These are phyloP conservation scores for Poecilia latipinna DNA, from an alignment of 2,113 vertebrate genomes.

Conservation along the genomic window DNA sequence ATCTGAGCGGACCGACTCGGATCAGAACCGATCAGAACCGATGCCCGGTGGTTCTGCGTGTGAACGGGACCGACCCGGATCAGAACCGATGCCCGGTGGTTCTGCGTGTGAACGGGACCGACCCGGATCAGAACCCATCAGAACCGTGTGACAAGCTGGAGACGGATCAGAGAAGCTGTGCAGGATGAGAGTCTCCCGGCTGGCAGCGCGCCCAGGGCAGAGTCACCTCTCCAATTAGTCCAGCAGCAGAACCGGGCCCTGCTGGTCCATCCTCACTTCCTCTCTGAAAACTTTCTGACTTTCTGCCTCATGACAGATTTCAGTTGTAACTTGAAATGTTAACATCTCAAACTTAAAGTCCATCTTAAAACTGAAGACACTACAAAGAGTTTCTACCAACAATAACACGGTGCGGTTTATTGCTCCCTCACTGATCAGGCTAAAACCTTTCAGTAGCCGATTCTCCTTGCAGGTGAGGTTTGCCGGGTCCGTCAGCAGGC, in stretches of 20 bases:
- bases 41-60: too few relatives aligned
- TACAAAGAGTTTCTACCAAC: not conserved
- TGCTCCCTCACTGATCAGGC: not conserved
- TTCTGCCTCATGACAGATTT: slow-evolving; percentile 5
- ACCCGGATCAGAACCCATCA: too few relatives aligned
- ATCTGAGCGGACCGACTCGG: too few relatives aligned
- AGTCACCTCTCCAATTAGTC: slow-evolving; percentile 60
- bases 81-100: too few relatives aligned
- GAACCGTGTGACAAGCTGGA: slow-evolving; percentile 35
- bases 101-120: too few relatives aligned
- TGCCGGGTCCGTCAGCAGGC: not conserved
- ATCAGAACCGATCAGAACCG: too few relatives aligned
- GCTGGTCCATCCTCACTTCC: not conserved
- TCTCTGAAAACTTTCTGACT: slow-evolving; percentile 21
- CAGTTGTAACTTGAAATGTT: not conserved
- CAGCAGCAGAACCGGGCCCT: slow-evolving; percentile 2
- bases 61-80: too few relatives aligned
- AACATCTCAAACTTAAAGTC: slow-evolving; percentile 7
- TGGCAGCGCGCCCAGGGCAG: slow-evolving; percentile 38
- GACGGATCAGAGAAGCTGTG: slow-evolving; percentile 18
- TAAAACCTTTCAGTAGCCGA: not conserved
- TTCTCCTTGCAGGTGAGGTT: not conserved
- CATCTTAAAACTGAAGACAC: not conserved
- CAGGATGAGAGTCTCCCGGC: slow-evolving; percentile 9
- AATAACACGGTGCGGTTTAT: not conserved